A percentile compares a stretch with the other conserved stretches of the same genome.
These are phyloP conservation scores for Teleopsis dalmanni DNA, from an alignment of 1,140 invertebrate genomes.

Conservation along the genomic window DNA sequence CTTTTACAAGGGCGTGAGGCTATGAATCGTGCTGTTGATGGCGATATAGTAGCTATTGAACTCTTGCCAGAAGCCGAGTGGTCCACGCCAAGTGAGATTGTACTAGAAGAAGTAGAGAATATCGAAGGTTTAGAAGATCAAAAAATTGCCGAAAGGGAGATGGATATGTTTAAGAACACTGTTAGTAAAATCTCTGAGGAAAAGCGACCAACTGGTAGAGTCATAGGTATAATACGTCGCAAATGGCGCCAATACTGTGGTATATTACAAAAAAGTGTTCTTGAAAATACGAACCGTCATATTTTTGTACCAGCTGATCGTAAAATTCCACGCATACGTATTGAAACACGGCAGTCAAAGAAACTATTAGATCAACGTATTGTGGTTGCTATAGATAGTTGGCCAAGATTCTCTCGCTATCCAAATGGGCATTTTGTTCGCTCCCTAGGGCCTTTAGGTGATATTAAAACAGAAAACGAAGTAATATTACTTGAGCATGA, in stretches of 20 bases:
- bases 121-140: constrained; percentile 61
- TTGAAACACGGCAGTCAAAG: constrained; percentile 84
- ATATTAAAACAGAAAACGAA: constrained; percentile 91
- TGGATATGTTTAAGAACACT: constrained; percentile 9
- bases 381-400: constrained; percentile 86
- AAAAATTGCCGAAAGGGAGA: constrained; percentile 42
- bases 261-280: constrained; percentile 71
- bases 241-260: constrained; percentile 98
- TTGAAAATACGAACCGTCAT: constrained; percentile 66
- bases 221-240: constrained; percentile 91
- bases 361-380: constrained; percentile 75
- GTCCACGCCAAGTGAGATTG: constrained; percentile 76
- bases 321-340: constrained; percentile 82
- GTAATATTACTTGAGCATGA: constrained; percentile 94
- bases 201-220: constrained; percentile 64
- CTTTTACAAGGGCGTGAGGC: constrained; percentile 80
- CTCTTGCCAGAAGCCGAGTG: constrained; percentile 85
- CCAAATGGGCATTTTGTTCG: constrained; percentile 81
- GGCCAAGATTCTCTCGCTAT: constrained; percentile 76
- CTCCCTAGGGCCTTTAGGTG: constrained; percentile 68
- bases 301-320: constrained; percentile 85
- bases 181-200: constrained; percentile 42
- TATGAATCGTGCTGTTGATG: constrained; percentile 93
- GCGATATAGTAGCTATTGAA: constrained; percentile 89
- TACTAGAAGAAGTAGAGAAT: constrained; percentile 69